Evolutionary conservation across 2,113 vertebrate species (phyloP).

Genomic region (Brienomyrus brachyistius): DNA sequence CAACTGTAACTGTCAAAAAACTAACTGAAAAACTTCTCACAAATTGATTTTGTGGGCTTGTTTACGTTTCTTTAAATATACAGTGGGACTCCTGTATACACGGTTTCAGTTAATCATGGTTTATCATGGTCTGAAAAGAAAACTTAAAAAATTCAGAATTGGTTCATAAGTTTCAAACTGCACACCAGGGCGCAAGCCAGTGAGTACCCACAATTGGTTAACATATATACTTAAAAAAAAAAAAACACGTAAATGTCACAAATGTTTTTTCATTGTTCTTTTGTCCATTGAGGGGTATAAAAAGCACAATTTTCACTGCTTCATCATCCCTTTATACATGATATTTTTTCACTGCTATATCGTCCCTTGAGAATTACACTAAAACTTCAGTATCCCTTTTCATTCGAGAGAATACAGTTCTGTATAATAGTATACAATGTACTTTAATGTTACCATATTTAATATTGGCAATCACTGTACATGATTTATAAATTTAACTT

Average conservation of each 20-base stretch:
- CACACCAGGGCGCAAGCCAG: background rate
- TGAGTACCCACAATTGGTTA: background rate
- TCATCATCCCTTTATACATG: background rate
- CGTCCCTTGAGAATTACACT: background rate
- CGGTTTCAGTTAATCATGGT: background rate
- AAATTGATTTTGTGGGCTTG: background rate
- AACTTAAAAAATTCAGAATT: too few relatives aligned
- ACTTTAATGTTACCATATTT: background rate
- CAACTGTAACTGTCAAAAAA: background rate
- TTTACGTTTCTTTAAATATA: background rate
- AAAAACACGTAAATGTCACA: background rate
- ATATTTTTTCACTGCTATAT: background rate
- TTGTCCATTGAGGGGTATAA: background rate
- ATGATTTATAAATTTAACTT: background rate
- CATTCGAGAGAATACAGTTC: background rate
- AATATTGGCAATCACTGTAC: background rate
- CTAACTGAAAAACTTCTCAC: background rate
- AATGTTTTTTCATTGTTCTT: background rate
- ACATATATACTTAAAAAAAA: background rate
- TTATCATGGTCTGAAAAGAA: background rate
- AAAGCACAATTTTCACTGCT: background rate
- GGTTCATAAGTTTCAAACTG: background rate
- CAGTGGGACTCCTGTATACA: background rate
- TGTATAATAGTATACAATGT: background rate
- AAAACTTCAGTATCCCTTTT: background rate